These are phyloP conservation scores for Chlorops oryzae DNA, from an alignment of 1,140 invertebrate genomes.

Conservation along the genomic window DNA sequence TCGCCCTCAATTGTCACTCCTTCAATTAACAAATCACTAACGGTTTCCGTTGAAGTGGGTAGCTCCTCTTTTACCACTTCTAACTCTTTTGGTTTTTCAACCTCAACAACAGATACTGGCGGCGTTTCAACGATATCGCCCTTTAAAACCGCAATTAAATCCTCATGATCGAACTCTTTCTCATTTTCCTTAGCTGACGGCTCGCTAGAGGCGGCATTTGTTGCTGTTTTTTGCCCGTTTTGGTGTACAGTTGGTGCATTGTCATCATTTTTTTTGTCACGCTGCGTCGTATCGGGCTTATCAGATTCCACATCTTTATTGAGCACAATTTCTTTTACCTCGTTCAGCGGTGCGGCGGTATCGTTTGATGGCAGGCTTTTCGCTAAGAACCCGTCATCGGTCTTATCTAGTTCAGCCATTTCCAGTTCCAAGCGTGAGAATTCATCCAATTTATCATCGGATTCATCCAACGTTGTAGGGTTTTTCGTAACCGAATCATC, in stretches of 20 bases:
- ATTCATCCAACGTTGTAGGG: neutral
- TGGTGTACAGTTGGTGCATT: neutral
- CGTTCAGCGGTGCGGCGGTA: neutral
- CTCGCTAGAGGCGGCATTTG: neutral
- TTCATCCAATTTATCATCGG: conserved; percentile 30
- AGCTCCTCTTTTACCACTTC: conserved; percentile 17
- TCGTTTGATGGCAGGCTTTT: conserved; percentile 7
- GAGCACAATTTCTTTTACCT: neutral
- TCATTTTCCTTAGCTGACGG: neutral
- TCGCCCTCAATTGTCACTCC: conserved; percentile 42
- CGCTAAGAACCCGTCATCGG: neutral
- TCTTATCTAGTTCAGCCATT: conserved; percentile 37
- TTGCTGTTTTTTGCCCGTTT: conserved; percentile 1
- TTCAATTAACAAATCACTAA: conserved; percentile 19
- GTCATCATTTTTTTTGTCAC: neutral
- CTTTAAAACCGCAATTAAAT: conserved; percentile 41
- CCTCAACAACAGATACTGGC: conserved; percentile 21
- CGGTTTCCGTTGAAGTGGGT: conserved; percentile 6
- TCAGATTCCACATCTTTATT: conserved; percentile 7
- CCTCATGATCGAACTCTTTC: conserved; percentile 28
- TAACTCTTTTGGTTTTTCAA: conserved; percentile 14
- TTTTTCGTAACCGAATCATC: neutral
- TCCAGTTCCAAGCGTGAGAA: conserved; percentile 36
- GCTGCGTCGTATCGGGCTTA: neutral
- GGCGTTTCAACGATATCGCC: conserved; percentile 19